Evolutionary conservation across 2,113 vertebrate species (phyloP).

Genomic region (Pygathrix nemaeus): DNA sequence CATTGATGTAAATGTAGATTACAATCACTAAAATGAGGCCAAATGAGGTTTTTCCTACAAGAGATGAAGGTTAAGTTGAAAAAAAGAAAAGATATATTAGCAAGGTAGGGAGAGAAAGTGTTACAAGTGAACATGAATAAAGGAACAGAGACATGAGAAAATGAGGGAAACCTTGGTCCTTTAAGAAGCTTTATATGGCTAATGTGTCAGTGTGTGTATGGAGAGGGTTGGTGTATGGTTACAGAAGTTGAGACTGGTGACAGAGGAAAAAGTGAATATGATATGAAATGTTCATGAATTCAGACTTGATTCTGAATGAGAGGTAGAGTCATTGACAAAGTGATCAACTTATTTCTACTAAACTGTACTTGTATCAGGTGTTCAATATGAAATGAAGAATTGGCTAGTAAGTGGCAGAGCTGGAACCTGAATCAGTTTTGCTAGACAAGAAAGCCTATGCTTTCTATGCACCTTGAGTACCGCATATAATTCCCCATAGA

Average conservation of each 20-base stretch:
- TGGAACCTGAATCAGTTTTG: background rate
- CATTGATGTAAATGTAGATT: background rate
- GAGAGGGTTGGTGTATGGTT: background rate
- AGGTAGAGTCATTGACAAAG: background rate
- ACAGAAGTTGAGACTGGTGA: background rate
- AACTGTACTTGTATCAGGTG: background rate
- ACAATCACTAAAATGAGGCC: background rate
- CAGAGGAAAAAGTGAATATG: background rate
- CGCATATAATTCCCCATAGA: background rate
- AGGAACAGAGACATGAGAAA: background rate
- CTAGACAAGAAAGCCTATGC: background rate
- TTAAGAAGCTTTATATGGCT: background rate
- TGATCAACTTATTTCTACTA: background rate
- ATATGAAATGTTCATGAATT: background rate
- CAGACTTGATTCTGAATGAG: background rate
- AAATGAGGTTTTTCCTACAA: background rate
- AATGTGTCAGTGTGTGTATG: background rate
- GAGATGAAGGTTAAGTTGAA: background rate
- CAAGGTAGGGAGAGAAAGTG: background rate
- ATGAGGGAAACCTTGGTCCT: background rate
- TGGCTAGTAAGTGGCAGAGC: background rate
- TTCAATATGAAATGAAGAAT: background rate
- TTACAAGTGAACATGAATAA: background rate
- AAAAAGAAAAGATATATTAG: background rate
- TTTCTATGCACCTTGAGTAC: background rate